These are phyloP conservation scores for Grammomys dolichurus DNA, from an alignment of 2,113 vertebrate species.

Conservation along the genomic window DNA sequence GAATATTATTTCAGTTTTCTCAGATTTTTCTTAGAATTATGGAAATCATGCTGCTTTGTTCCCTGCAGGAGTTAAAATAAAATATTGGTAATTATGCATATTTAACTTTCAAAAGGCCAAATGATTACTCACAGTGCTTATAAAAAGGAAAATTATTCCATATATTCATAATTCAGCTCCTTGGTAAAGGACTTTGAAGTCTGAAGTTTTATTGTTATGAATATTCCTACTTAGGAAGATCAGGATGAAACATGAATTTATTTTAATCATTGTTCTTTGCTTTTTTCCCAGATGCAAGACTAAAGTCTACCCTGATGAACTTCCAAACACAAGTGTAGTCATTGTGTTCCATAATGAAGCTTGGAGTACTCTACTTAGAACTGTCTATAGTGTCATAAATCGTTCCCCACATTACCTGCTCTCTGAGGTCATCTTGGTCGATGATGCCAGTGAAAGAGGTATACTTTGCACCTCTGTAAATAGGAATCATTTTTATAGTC, in stretches of 20 bases:
- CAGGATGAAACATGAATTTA: background rate
- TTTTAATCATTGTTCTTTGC: background rate
- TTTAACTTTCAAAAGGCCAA: constrained; percentile 74
- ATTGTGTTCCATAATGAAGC: constrained; percentile 99
- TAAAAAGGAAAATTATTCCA: constrained; percentile 57
- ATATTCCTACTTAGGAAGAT: constrained; percentile 23
- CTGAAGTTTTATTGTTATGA: background rate
- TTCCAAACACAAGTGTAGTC: constrained; percentile 97
- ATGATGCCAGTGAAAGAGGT: constrained; percentile 98
- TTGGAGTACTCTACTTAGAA: constrained; percentile 97
- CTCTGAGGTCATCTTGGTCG: constrained; percentile 94
- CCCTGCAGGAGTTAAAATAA: constrained; percentile 70
- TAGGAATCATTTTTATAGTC: background rate
- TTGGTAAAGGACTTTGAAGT: constrained; percentile 11
- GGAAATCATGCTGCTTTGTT: constrained; percentile 62
- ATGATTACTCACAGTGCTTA: constrained; percentile 69
- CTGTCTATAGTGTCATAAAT: constrained; percentile 94
- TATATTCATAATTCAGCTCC: constrained; percentile 45
- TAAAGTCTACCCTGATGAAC: constrained; percentile 93
- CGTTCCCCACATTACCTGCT: constrained; percentile 94
- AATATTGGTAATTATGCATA: constrained; percentile 69
- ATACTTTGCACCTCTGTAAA: background rate
- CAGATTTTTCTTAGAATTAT: background rate
- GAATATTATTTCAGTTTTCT: constrained; percentile 63
- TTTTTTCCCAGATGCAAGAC: constrained; percentile 93